Evolutionary conservation across 2,888 invertebrate genomes (phyloP).

Genomic region (Lithophane socia): DNA sequence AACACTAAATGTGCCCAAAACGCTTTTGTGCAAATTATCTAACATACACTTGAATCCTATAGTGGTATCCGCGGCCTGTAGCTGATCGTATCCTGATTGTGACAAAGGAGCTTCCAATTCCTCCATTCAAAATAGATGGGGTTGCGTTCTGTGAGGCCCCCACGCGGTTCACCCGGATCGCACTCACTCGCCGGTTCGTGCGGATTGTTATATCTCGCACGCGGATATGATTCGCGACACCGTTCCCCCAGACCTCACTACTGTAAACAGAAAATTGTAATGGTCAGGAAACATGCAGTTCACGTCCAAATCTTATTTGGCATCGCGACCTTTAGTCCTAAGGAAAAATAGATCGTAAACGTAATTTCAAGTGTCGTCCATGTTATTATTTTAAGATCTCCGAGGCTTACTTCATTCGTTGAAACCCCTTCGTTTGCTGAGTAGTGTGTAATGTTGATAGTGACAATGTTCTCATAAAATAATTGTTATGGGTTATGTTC

Average conservation of each 20-base stretch:
- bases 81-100: conserved; percentile 33
- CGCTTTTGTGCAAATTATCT: not conserved
- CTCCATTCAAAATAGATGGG: conserved; percentile 22
- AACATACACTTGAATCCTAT: conserved; percentile 12
- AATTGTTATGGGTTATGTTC: not conserved
- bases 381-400: no score
- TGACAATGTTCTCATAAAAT: no score
- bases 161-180: conserved; percentile 26
- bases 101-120: conserved; percentile 17
- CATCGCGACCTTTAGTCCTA: no score
- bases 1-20: not conserved
- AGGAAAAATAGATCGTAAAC: no score
- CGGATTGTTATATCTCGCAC: not conserved
- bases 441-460: no score
- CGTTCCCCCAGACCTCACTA: not conserved
- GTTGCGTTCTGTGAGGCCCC: conserved; percentile 20
- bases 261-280: conserved; percentile 7
- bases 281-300: not conserved
- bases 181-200: conserved; percentile 8
- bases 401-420: not conserved
- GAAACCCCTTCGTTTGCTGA: no score
- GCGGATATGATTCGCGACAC: not conserved
- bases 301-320: no score
- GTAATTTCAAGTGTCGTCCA: no score
- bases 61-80: conserved; percentile 23